Percentiles rank a stretch among this genome's conserved stretches.
These are phyloP conservation scores for Trypoxylus dichotomus DNA, from an alignment of 1,140 invertebrate species.

Conservation along the genomic window DNA sequence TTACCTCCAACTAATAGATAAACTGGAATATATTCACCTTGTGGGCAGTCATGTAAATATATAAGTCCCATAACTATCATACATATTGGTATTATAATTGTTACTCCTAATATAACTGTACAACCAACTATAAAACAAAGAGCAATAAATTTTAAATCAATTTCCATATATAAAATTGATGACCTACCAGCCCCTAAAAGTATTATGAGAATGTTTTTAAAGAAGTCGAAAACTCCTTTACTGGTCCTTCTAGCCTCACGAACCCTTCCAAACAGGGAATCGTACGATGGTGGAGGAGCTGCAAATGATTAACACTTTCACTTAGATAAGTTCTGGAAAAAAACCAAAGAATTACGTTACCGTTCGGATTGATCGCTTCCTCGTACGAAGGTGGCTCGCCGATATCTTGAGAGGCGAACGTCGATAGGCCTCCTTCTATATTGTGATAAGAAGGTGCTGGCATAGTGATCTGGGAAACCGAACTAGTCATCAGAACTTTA, in stretches of 20 bases:
- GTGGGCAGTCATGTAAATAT: slow-evolving; percentile 67
- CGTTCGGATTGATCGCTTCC: slow-evolving; percentile 62
- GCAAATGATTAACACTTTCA: neutral
- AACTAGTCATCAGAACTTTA: slow-evolving; percentile 29
- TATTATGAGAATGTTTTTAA: slow-evolving; percentile 64
- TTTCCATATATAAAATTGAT: slow-evolving; percentile 10
- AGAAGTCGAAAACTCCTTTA: slow-evolving; percentile 63
- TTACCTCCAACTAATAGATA: slow-evolving; percentile 69
- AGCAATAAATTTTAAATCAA: slow-evolving; percentile 30
- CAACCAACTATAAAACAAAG: slow-evolving; percentile 62
- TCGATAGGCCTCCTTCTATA: slow-evolving; percentile 39
- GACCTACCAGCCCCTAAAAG: slow-evolving; percentile 66
- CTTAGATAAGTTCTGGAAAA: neutral
- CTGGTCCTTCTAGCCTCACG: slow-evolving; percentile 63
- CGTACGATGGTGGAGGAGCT: slow-evolving; percentile 70
- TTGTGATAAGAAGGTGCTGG: slow-evolving; percentile 47
- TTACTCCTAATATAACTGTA: slow-evolving; percentile 64
- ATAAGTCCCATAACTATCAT: slow-evolving; percentile 69
- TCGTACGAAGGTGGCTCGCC: slow-evolving; percentile 61
- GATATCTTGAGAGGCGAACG: slow-evolving; percentile 41
- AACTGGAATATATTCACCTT: slow-evolving; percentile 69
- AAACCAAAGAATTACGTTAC: slow-evolving; percentile 48
- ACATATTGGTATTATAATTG: slow-evolving; percentile 65
- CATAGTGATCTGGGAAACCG: slow-evolving; percentile 32
- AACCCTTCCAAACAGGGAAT: slow-evolving; percentile 69